Conservation (phyloP, 2,113 vertebrate genomes). For the Oncorhynchus nerka region DNA sequence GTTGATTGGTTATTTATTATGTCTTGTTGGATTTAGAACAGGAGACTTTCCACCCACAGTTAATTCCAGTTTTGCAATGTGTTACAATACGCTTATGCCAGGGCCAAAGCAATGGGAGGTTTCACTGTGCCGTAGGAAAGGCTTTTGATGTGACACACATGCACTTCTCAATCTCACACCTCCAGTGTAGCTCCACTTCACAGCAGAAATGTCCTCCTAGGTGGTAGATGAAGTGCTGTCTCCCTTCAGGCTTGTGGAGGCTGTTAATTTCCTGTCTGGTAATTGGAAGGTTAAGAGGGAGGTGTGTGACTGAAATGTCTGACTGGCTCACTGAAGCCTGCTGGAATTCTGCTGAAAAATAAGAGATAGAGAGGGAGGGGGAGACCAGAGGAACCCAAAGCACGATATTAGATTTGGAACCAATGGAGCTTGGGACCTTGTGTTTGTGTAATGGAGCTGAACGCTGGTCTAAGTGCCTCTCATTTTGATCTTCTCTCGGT, state of each 20-base stretch:
- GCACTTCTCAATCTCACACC: not conserved
- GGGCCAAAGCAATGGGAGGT: not conserved
- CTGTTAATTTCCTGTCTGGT: conserved; percentile 13
- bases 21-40: no score
- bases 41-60: no score
- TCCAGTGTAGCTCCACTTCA: not conserved
- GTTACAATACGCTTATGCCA: no score
- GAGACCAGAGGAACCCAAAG: not conserved
- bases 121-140: not conserved
- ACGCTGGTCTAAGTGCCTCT: conserved; percentile 2
- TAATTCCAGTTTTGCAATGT: no score
- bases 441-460: conserved; percentile 14
- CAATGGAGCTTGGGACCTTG: conserved; percentile 4
- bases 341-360: no score
- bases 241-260: not conserved
- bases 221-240: not conserved
- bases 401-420: conserved; percentile 7
- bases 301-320: conserved; percentile 11
- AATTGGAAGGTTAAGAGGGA: conserved; percentile 1
- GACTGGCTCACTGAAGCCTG: conserved; percentile 1
- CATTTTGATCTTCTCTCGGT: not conserved
- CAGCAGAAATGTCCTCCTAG: not conserved
- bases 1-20: not conserved
- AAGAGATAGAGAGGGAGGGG: not conserved
- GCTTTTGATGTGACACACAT: not conserved